A percentile compares a stretch with the other conserved stretches of the same genome.
Evolutionary conservation across 2,888 invertebrate genomes (phyloP).

Genomic region (Sarcophaga carnaria): DNA sequence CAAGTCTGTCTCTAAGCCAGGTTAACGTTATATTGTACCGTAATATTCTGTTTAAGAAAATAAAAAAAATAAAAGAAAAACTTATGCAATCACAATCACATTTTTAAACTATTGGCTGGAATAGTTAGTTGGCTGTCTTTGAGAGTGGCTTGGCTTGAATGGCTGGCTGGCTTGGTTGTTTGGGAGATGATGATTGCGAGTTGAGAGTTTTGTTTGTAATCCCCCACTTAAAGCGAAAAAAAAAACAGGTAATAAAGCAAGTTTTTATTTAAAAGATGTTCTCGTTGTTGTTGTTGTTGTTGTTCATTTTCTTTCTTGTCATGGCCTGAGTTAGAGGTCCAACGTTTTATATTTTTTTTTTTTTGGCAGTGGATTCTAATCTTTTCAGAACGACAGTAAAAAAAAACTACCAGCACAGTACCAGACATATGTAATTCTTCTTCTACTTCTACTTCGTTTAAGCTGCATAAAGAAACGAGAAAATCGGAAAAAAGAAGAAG

Average conservation of each 20-base stretch:
- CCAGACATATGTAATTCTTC: constrained; percentile 64
- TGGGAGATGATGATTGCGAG: neutral
- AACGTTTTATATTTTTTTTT: neutral
- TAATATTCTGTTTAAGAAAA: constrained; percentile 23
- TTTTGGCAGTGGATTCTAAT: constrained; percentile 62
- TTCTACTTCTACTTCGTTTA: neutral
- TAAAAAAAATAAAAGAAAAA: constrained; percentile 1
- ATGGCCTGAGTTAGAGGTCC: constrained; percentile 32
- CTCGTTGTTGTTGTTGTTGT: neutral
- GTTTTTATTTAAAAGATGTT: constrained; percentile 24
- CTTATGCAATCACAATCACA: constrained; percentile 60
- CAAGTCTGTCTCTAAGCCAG: neutral
- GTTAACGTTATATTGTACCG: constrained; percentile 50
- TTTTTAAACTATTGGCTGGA: neutral
- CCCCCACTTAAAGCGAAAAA: constrained; percentile 50
- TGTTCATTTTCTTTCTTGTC: neutral
- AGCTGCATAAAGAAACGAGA: constrained; percentile 39
- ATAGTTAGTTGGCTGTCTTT: neutral
- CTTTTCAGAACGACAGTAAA: constrained; percentile 11
- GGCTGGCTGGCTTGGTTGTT: neutral
- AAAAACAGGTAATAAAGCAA: constrained; percentile 58
- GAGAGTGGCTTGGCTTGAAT: too few relatives aligned
- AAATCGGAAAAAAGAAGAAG: neutral
- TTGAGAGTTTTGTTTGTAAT: constrained; percentile 43
- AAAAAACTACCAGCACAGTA: constrained; percentile 26